Conservation (phyloP, 1,140 invertebrate genomes). For the Calosoma granatense region DNA sequence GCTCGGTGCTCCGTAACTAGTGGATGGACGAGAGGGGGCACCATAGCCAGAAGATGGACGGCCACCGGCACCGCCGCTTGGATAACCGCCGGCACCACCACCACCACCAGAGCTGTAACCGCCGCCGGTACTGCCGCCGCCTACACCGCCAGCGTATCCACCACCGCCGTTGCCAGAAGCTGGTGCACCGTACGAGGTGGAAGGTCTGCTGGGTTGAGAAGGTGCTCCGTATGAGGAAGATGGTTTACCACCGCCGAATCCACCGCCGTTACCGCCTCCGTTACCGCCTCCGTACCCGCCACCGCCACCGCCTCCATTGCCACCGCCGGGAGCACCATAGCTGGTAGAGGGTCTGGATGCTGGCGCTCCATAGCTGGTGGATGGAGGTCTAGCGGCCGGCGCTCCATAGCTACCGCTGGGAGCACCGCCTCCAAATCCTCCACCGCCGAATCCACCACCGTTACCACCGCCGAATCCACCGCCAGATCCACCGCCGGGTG, state of each 20-base stretch:
- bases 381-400: constrained; percentile 25
- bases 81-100: constrained; percentile 26
- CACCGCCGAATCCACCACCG: constrained; percentile 14
- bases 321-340: constrained; percentile 35
- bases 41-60: constrained; percentile 35
- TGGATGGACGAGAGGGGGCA: constrained; percentile 26
- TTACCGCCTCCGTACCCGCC: no score
- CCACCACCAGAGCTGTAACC: constrained; percentile 22
- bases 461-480: constrained; percentile 15
- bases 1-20: constrained; percentile 18
- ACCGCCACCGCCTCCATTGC: constrained; percentile 22
- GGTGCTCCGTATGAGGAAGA: constrained; percentile 34
- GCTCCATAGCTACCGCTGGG: constrained; percentile 39
- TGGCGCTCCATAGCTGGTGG: constrained; percentile 31
- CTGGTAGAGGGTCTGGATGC: constrained; percentile 29
- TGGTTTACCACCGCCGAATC: constrained; percentile 25
- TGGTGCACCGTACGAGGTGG: constrained; percentile 22
- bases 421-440: constrained; percentile 23
- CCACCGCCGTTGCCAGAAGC: constrained; percentile 18
- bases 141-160: constrained; percentile 29
- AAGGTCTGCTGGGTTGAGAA: constrained; percentile 18
- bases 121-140: constrained; percentile 24
- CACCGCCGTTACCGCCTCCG: no score
- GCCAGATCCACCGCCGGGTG: constrained; percentile 15
- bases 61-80: constrained; percentile 21